Conservation (phyloP, 2,797 vertebrate species). For the Pyrocephalus nanus region DNA sequence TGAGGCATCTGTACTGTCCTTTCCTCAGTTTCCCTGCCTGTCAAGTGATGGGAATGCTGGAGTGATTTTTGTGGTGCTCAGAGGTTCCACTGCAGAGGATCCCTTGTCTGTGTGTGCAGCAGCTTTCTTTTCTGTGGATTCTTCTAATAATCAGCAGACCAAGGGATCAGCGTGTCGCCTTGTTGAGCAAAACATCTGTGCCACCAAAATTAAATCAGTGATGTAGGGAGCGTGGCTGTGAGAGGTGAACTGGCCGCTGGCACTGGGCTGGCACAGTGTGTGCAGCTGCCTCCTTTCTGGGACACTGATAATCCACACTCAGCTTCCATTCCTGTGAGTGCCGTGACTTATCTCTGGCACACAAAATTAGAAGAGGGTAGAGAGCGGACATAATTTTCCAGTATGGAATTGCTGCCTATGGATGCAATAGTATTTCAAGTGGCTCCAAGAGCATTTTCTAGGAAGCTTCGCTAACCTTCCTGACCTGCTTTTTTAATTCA, state of each 20-base stretch:
- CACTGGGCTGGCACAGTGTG: not conserved
- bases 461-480: not conserved
- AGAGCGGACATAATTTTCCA: not conserved
- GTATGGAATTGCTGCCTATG: slow-evolving; percentile 6
- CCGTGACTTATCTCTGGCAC: not conserved
- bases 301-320: not conserved
- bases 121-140: not conserved
- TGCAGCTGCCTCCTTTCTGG: not conserved
- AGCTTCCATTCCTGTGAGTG: not conserved
- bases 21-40: not conserved
- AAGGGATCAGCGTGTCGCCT: not conserved
- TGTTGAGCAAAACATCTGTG: not conserved
- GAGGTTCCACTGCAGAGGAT: not conserved
- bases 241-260: not conserved
- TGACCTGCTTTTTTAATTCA: not conserved
- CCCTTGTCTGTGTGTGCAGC: not conserved
- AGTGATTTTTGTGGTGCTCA: not conserved
- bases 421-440: not conserved
- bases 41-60: not conserved
- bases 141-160: not conserved
- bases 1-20: not conserved
- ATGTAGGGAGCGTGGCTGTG: not conserved
- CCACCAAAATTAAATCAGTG: not conserved
- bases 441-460: not conserved
- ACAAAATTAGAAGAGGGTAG: not conserved